phyloP scores from a whole-genome alignment of 1,140 invertebrate species.

The Heliconius nattereri region DNA sequence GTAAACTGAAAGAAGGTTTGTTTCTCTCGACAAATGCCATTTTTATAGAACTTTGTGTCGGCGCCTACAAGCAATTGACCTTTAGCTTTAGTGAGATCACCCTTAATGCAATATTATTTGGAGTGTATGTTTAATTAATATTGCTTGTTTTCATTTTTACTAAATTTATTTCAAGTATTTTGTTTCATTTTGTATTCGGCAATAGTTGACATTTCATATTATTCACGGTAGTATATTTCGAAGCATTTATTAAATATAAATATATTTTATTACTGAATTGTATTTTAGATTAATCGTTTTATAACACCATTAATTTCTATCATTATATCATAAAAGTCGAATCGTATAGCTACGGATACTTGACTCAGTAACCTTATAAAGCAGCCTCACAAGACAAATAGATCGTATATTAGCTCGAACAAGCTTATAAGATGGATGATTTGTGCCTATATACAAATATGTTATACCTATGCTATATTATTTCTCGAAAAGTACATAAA shows the following conservation, averaged over 20 bases:
- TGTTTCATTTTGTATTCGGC: background rate
- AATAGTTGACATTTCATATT: background rate
- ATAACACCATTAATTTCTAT: background rate
- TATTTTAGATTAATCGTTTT: background rate
- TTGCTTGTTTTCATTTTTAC: background rate
- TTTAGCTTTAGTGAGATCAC: slow-evolving; percentile 50
- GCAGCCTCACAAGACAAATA: slow-evolving; percentile 51
- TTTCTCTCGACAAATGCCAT: slow-evolving; percentile 54
- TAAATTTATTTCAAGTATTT: background rate
- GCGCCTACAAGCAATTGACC: slow-evolving; percentile 59
- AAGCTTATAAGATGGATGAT: slow-evolving; percentile 42
- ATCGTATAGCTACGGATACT: slow-evolving; percentile 32
- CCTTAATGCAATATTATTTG: slow-evolving; percentile 18
- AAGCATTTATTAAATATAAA: background rate
- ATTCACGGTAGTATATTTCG: background rate
- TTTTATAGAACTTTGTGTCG: slow-evolving; percentile 62
- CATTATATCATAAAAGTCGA: slow-evolving; percentile 19
- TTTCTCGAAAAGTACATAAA: too few relatives aligned
- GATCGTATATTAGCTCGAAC: slow-evolving; percentile 45
- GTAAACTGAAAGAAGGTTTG: slow-evolving; percentile 9
- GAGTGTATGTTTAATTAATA: background rate
- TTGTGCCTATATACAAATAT: background rate
- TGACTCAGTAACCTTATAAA: slow-evolving; percentile 60
- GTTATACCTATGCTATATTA: background rate
- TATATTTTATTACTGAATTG: background rate